Base-by-base conservation (phyloP, 2,113 vertebrate species). In the Corvus hawaiiensis region DNA sequence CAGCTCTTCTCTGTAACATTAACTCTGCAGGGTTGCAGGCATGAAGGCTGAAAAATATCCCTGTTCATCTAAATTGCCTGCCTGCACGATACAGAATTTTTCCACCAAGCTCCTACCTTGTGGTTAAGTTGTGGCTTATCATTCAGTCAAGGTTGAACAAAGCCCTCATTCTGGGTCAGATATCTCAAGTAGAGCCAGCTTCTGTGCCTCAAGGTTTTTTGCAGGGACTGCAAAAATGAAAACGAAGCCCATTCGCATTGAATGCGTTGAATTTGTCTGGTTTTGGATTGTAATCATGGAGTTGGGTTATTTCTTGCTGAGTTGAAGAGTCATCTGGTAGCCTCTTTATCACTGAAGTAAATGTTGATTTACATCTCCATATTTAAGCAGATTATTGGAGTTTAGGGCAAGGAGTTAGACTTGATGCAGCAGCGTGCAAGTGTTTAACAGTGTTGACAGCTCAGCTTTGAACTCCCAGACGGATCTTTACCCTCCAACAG, bases 111-210 rank as follows among this genome's bases (percentile, higher is more conserved):
- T 46, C 27, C 51, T 88, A 20, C 48, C 68, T 88, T 56, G 44
- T 93, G 85, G 30, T 69, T 76, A 39, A 86, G 21, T 43, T 74
- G 55, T 83, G 72, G 44, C 48, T 90, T 66, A n/a, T 74, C 33
- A 51, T 92, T 80, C 56, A 73, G 62, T 74, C 41, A 76, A 9
- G 79, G 80, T n/a, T 73, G 78, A 95, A 11, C 49, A 79, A 64
- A 71, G 43, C 16, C 24, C 51, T 91, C 8, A 27, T 86, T 83
- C 90, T 71, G 46, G 76, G 68, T 78, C 77, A 52, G 12, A 10
- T 63, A 62, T 21, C 73, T 86, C 33, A 58, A 46, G 51, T 2
- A 46, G 64, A 67, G 33, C 6, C 43, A 75, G 71, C 30, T 82
- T 64, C 62, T 81, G 1, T 32, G n/a, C 75, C 59, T 79, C 63